Base-by-base conservation (phyloP, 2,888 invertebrate genomes). In the Scaptomyza caliginosa region DNA sequence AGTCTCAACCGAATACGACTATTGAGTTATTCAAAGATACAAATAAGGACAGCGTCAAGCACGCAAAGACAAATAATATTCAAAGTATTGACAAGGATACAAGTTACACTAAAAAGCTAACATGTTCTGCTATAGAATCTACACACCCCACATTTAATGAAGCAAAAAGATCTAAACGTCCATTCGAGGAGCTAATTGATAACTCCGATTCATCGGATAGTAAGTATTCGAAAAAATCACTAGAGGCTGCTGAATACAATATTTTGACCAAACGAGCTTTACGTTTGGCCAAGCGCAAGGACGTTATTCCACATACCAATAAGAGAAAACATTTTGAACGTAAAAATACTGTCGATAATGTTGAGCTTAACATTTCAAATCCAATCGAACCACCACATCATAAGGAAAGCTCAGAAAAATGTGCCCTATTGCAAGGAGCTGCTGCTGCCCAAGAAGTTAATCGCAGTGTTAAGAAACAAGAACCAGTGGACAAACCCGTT, bases 291-390 rank as follows among this genome's bases (percentile, higher is more conserved):
- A 89, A 89, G 57, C 77, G 89, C 0, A 89, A 88, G 40, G 74
- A 78, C 11, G 66, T 69, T 0, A 45, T 71, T 10, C 72, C 75
- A 4, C 72, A 77, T 16, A 86, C 86, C 8, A 88, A 83, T 49
- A 86, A 88, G n/a, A 55, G 86, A 4, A 86, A 86, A 26, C 88
- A 88, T 50, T 88, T 87, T 32, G 84, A 88, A 4, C 77, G 86
- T 0, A 56, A 83, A 4, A 62, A 43, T 13, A 74, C 51, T 50
- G 38, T 45, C 3, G 66, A 65, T 51, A 49, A 36, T 16, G 5
- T 30, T 10, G 74, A 64, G 0, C 49, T 58, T 1, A 56, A 30
- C 26, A 10, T 43, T 5, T n/a, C 55, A 4, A 52, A 30, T 11
- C 43, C 23, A 7, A 38, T 19, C 10, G 58, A 45, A 7, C 43